phyloP scores from a whole-genome alignment of 2,888 invertebrate genomes.

The Notocelia uddmanniana region DNA sequence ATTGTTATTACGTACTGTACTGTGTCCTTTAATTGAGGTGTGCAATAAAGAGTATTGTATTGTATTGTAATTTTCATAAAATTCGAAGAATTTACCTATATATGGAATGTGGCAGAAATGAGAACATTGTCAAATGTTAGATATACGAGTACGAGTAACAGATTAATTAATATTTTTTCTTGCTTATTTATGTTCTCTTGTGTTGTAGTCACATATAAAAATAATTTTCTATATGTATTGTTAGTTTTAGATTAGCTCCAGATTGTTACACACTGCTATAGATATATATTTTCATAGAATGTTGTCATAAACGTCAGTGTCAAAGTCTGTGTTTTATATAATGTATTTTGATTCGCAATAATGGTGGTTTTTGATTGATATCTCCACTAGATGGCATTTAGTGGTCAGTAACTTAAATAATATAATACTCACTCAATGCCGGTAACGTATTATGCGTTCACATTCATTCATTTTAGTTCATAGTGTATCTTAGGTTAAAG shows the following conservation, averaged over 20 bases:
- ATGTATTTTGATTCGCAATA: constrained; percentile 19
- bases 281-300: constrained; percentile 23
- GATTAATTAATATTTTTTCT: too few relatives aligned
- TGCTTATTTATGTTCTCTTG: too few relatives aligned
- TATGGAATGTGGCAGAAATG: too few relatives aligned
- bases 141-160: too few relatives aligned
- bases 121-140: neutral
- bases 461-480: neutral
- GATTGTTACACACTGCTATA: neutral
- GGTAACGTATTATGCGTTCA: neutral
- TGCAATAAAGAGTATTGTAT: too few relatives aligned
- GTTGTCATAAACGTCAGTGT: constrained; percentile 10
- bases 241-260: neutral
- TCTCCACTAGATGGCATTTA: constrained; percentile 27
- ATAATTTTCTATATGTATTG: too few relatives aligned
- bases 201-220: too few relatives aligned
- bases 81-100: neutral
- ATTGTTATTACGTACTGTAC: too few relatives aligned
- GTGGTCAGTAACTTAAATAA: neutral
- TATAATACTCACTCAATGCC: neutral
- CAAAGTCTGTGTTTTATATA: constrained; percentile 25
- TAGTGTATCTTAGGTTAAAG: neutral
- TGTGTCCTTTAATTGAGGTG: too few relatives aligned
- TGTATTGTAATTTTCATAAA: neutral
- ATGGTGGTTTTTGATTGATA: neutral